A percentile compares a stretch with the other conserved stretches of the same genome.
These are phyloP conservation scores for Porites divaricata DNA, from an alignment of 92 coral and sea anemone genomes.

Conservation along the genomic window DNA sequence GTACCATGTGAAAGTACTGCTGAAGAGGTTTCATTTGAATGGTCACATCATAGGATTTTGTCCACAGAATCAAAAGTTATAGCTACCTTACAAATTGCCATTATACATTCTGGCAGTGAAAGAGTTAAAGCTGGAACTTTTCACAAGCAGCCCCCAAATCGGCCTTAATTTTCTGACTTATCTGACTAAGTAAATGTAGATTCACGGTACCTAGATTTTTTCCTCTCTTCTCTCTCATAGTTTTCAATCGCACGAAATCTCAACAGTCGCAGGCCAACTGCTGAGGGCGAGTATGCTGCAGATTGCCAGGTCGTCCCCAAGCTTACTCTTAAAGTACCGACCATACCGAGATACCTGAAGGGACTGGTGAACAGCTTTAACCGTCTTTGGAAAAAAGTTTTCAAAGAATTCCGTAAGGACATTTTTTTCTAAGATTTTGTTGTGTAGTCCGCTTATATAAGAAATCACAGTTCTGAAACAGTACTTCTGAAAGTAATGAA, in stretches of 20 bases:
- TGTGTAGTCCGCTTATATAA: background rate
- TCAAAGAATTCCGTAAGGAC: conserved; percentile 46
- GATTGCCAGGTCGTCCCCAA: conserved; percentile 39
- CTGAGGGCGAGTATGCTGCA: conserved; percentile 32
- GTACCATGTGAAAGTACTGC: too few species aligned
- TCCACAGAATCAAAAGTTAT: too few species aligned
- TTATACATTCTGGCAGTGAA: too few species aligned
- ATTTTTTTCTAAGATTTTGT: background rate
- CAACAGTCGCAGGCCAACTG: background rate
- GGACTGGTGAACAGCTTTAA: conserved; percentile 15
- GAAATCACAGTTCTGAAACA: background rate
- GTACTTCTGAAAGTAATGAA: too few species aligned
- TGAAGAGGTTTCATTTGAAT: too few species aligned
- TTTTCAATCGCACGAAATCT: conserved; percentile 11
- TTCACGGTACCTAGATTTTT: background rate
- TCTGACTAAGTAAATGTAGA: background rate
- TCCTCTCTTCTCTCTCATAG: conserved; percentile 9
- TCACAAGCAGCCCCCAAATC: too few species aligned
- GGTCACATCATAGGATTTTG: too few species aligned
- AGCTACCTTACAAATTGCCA: too few species aligned
- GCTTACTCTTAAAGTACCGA: conserved; percentile 50
- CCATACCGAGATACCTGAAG: conserved; percentile 8
- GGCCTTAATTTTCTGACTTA: too few species aligned
- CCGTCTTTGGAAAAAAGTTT: conserved; percentile 28
- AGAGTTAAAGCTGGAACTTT: too few species aligned